Base-by-base conservation (phyloP, 2,113 vertebrate species). In the Salvelinus alpinus region DNA sequence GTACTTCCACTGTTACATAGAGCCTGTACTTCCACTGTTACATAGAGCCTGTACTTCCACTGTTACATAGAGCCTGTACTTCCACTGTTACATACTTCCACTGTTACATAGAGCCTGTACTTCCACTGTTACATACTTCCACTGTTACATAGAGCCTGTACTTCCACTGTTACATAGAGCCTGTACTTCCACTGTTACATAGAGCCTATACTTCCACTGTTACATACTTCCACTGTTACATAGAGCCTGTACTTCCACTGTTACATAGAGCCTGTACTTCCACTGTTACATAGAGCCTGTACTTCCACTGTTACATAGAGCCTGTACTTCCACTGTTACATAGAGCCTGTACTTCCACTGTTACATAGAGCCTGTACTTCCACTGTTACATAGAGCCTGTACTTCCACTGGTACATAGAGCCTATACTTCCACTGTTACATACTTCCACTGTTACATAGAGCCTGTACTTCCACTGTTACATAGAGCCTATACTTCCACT, bases 231-330 rank as follows among this genome's bases (percentile, higher is more conserved):
- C 29, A 31, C 29, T 5, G 29, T 86, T 78, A 65, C 81, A 51
- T 44, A 11, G 70, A 48, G 74, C 48, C 79, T n/a, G 24, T 31
- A 31, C 31, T 1, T 31, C 5, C 31, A 31, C 31, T 1, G 5
- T 86, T 78, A 65, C 81, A 44, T 44, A 11, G 70, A 48, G 74
- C 48, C 79, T n/a, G n/a, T 34, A 31, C 31, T 1, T 31, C 5
- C 31, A 31, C 31, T 1, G 31, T 86, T 78, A 65, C 81, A 51
- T 44, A 11, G 70, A 48, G 74, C 48, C 79, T n/a, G n/a, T 34
- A 31, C 31, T 1, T 31, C 5, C 31, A 5, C 31, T 1, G 31
- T 86, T 78, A 65, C 81, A 51, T 44, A 11, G 70, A 48, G 74
- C 48, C 79, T n/a, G n/a, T 34, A 31, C 31, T 1, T 31, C 1